Percentiles rank a stretch among this genome's conserved stretches.
Conservation (phyloP, 2,113 vertebrate species). For the Labrus mixtus region DNA sequence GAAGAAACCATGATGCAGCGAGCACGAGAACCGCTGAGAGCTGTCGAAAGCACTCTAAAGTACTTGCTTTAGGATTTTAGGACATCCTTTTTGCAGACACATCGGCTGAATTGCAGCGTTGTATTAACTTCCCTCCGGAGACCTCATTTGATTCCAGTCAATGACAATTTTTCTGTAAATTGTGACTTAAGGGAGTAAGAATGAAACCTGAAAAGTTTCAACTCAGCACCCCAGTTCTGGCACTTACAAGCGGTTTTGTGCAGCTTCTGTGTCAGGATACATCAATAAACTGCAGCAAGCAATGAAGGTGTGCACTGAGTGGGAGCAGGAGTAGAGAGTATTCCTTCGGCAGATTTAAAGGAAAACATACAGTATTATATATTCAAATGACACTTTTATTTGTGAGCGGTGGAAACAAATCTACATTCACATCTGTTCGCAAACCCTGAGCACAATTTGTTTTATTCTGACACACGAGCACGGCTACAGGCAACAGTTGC, state of each 20-base stretch:
- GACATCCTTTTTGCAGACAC: conserved; percentile 11
- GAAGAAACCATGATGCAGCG: conserved; percentile 29
- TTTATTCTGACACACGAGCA: conserved; percentile 50
- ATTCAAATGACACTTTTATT: conserved; percentile 42
- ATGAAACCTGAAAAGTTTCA: conserved; percentile 20
- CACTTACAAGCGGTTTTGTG: conserved; percentile 9
- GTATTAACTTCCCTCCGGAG: not conserved
- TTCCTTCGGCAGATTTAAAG: conserved; percentile 12
- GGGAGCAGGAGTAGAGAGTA: conserved; percentile 3
- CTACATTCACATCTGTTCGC: conserved; percentile 30
- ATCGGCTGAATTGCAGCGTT: not conserved
- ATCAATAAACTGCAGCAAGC: conserved; percentile 27
- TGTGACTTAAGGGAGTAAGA: conserved; percentile 2
- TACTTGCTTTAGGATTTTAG: not conserved
- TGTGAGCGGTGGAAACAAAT: conserved; percentile 31
- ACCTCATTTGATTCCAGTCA: conserved; percentile 14
- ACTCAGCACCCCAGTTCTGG: not conserved
- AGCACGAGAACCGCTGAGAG: conserved; percentile 10
- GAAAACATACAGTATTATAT: conserved; percentile 17
- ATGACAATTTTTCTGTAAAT: not conserved
- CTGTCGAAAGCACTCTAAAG: conserved; percentile 32
- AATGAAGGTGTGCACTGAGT: conserved; percentile 17
- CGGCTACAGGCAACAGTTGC: conserved; percentile 70
- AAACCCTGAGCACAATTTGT: conserved; percentile 55
- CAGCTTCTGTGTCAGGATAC: not conserved